These are phyloP conservation scores for Ceyx melanurus DNA, from an alignment of 2,113 vertebrate species.

Conservation along the genomic window DNA sequence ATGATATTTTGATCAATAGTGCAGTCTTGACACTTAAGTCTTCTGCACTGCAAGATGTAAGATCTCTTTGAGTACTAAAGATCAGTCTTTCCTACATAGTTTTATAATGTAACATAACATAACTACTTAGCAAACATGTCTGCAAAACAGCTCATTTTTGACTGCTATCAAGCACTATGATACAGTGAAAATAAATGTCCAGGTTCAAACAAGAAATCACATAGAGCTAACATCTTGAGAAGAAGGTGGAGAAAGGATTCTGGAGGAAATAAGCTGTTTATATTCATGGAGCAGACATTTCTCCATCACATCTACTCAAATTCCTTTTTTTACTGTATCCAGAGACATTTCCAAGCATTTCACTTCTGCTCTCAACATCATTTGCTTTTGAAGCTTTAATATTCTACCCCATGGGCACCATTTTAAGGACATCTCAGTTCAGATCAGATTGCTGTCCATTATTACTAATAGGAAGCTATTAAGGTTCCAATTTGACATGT, in stretches of 20 bases:
- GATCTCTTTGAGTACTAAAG: neutral
- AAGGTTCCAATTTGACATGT: neutral
- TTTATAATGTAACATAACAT: neutral
- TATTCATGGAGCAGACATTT: conserved; percentile 31
- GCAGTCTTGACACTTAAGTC: neutral
- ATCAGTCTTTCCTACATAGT: neutral
- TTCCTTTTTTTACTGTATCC: neutral
- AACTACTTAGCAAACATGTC: neutral
- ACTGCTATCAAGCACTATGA: neutral
- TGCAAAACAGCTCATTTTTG: conserved; percentile 12
- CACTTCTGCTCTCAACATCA: neutral
- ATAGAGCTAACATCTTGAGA: neutral
- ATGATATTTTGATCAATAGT: conserved; percentile 32
- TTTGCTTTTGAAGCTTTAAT: neutral
- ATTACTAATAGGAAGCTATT: neutral
- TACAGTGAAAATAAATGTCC: conserved; percentile 11
- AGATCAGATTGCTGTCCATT: neutral
- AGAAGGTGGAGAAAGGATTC: neutral
- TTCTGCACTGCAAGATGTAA: neutral
- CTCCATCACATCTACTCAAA: neutral
- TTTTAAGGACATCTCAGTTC: neutral
- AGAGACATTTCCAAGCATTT: neutral
- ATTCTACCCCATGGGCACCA: neutral
- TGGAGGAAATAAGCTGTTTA: conserved; percentile 17
- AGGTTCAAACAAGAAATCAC: neutral